Conservation (phyloP, 2,797 vertebrate genomes). For the Spinus olivaceus region DNA sequence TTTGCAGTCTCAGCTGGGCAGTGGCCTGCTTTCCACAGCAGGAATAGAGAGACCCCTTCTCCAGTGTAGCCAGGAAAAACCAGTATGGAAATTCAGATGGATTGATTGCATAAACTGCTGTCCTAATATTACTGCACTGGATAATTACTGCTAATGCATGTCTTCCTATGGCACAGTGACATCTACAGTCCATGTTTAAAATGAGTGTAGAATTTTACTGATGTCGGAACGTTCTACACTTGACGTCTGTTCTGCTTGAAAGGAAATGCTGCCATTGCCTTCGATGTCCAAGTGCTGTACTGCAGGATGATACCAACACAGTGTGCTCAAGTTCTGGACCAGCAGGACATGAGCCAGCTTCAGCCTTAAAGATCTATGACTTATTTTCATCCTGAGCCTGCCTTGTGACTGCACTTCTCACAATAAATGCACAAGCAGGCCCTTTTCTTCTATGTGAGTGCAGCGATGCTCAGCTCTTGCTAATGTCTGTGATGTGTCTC, state of each 20-base stretch:
- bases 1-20: not conserved
- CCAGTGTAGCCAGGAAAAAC: not conserved
- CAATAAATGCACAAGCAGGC: not conserved
- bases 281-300: accelerated
- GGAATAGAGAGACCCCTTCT: not conserved
- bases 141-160: not conserved
- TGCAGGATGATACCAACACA: not conserved
- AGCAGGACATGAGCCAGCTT: not conserved
- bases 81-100: not conserved
- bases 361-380: not conserved
- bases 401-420: not conserved
- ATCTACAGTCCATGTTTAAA: conserved; percentile 50
- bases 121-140: not conserved
- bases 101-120: not conserved
- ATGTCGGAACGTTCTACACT: not conserved
- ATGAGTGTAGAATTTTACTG: not conserved
- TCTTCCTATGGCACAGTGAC: conserved; percentile 56
- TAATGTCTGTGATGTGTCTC: not conserved
- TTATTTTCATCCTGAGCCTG: not conserved
- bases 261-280: not conserved
- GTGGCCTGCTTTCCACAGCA: not conserved
- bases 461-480: not conserved
- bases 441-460: not conserved
- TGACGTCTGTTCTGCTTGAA: not conserved
- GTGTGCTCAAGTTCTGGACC: not conserved